phyloP scores from a whole-genome alignment of 2,888 invertebrate genomes.

The Amiota communis region DNA sequence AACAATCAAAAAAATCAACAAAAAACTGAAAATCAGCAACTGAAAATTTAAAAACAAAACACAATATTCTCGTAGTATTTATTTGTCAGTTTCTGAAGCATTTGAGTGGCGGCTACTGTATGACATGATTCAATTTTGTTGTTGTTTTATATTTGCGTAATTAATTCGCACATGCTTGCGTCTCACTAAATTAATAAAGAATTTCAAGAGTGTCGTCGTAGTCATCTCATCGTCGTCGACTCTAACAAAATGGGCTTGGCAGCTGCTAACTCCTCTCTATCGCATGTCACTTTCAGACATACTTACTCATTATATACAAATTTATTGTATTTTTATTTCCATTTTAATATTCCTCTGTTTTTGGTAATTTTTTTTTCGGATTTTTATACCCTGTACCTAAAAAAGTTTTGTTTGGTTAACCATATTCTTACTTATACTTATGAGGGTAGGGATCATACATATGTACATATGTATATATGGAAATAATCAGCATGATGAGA shows the following conservation, averaged over 20 bases:
- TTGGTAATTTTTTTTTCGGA: neutral
- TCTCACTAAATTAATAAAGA: neutral
- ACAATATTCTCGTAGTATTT: too few relatives aligned
- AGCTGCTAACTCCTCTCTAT: neutral
- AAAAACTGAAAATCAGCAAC: neutral
- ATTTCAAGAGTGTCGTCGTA: slow-evolving; percentile 15
- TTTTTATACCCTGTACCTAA: neutral
- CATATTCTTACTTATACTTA: too few relatives aligned
- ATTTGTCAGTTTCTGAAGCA: too few relatives aligned
- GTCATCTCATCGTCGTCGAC: neutral
- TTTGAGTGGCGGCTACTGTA: too few relatives aligned
- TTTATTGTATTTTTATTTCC: neutral
- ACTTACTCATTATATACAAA: neutral
- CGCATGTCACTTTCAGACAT: too few relatives aligned
- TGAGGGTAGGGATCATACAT: too few relatives aligned
- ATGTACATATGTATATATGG: too few relatives aligned
- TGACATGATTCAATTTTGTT: too few relatives aligned
- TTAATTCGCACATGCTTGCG: neutral
- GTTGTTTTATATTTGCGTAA: neutral
- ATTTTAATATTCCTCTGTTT: neutral
- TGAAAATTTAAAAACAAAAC: neutral
- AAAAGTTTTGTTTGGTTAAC: too few relatives aligned
- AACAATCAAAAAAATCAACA: slow-evolving; percentile 6
- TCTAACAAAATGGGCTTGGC: slow-evolving; percentile 26
- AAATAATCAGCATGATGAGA: too few relatives aligned